Base-by-base conservation (phyloP, 2,113 vertebrate species). In the Dicrurus megarhynchus region DNA sequence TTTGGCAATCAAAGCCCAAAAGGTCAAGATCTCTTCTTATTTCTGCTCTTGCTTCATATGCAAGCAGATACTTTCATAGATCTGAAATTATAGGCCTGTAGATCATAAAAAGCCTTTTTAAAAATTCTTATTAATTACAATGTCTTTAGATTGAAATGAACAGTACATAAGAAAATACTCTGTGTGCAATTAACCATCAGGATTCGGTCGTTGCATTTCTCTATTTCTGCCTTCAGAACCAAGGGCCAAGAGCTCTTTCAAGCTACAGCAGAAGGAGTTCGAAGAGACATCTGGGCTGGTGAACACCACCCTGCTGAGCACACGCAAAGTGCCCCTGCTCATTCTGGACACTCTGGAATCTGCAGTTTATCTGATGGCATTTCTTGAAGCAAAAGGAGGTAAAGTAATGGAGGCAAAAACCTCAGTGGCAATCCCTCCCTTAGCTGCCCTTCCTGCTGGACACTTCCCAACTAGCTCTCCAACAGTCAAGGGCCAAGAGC, bases 301-400 rank as follows among this genome's bases (percentile, higher is more conserved):
- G 1, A 77, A 9, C 33, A 12, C 7, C 22, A 5, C 24, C 35
- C 7, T 15, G 10, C 57, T 35, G 6, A 42, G 41, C 44, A 26
- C 6, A 0, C 0, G 0, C 3, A 3, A 0, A 2, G 26, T 4
- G 0, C 19, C 69, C 9, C 30, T 32, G 49, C 56, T 52, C 65
- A 0, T 3, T 3, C 46, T 24, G n/a, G 33, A 7, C 30, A 5
- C 42, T 47, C 4, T 1, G 19, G 7, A 23, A 24, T 2, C 44
- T 21, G 41, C 2, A 1, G 4, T 17, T 57, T 4, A 3, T 46
- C 19, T 24, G n/a, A 27, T 23, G 52, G 27, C 4, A 3, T 44
- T 39, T 53, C 65, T 16, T 33, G 14, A 60, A 42, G 37, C 24
- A 15, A 41, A 32, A 35, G 13, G 37, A 46, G 33, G 35, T 2